phyloP scores from a whole-genome alignment of 2,113 vertebrate genomes.

The Prunella himalayana region DNA sequence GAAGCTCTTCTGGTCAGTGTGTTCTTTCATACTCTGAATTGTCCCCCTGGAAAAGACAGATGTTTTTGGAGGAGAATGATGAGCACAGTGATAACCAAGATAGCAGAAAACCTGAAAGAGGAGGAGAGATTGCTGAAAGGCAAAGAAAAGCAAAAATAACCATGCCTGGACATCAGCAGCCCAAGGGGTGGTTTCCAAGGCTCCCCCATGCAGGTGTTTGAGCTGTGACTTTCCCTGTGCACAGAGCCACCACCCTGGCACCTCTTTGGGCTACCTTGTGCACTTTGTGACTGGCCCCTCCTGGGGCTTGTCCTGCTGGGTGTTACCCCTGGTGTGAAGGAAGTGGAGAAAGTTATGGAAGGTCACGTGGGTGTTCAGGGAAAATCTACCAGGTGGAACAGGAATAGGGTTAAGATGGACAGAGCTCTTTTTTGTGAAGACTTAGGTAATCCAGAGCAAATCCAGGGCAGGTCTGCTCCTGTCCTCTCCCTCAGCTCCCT shows the following conservation, averaged over 20 bases:
- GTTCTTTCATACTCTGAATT: neutral
- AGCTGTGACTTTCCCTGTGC: neutral
- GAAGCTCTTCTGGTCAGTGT: neutral
- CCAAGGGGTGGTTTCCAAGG: neutral
- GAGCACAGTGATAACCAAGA: slow-evolving; percentile 15
- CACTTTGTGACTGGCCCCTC: neutral
- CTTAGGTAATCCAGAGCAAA: neutral
- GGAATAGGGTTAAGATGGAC: neutral
- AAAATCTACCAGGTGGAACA: neutral
- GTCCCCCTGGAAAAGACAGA: neutral
- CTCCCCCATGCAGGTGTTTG: neutral
- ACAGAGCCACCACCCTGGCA: neutral
- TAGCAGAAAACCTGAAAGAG: slow-evolving; percentile 21
- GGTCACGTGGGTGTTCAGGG: neutral
- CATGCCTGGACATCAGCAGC: neutral
- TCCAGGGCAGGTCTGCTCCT: neutral
- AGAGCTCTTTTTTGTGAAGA: fast-evolving
- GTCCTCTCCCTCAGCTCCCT: fast-evolving
- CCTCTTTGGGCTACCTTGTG: neutral
- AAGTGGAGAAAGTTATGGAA: fast-evolving
- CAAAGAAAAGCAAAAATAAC: neutral
- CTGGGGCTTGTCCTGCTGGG: neutral
- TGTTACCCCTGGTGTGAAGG: neutral
- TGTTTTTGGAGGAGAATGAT: slow-evolving; percentile 26
- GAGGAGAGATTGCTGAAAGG: slow-evolving; percentile 22